Evolutionary conservation across 2,888 invertebrate species (phyloP), one percentile per base, ranked within the genome.

Genomic region (Drosophila koepferae): DNA sequence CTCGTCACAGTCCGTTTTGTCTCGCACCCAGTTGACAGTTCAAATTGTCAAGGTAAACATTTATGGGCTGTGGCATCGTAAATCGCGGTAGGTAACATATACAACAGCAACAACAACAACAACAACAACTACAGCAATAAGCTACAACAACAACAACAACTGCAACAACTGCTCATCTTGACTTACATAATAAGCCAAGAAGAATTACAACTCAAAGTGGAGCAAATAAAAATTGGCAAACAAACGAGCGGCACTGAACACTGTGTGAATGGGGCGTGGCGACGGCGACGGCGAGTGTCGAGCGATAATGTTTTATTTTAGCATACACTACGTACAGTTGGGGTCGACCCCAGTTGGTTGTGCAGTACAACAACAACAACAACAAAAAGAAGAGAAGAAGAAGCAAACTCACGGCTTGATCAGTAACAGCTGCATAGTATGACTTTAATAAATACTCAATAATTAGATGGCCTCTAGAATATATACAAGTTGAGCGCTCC

Each of bases 151-250:
- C 63, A 53, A 54, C n/a, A n/a, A n/a, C n/a, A n/a, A n/a, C n/a
- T n/a, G n/a, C n/a, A n/a, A n/a, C 59, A 40, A 46, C 69, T 55
- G 58, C 63, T 64, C 36, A 10, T 54, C 43, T 62, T 60, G 54
- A 49, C 76, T 78, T 80, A 72, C 72, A 80, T 78, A 78, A 78
- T 80, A 60, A 51, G 72, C 58, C 72, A 48, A 75, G 80, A 77
- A 77, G 77, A 75, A 77, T 75, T 60, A 67, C 77, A 73, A 69
- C 61, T 53, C 78, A 80, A 83, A 83, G 70, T 76, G 54, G 72
- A 77, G 80, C 75, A 86, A 87, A 84, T 67, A 84, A 75, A 81
- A 81, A 81, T 84, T 74, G 72, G 80, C 85, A 89, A 87, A 84
- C 68, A 80, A 46, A 40, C 67, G 49, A 59, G 61, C 60, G 71